Percentiles rank a stretch among this genome's conserved stretches.
phyloP scores from a whole-genome alignment of 2,888 invertebrate genomes.

The Pyrgus malvae region DNA sequence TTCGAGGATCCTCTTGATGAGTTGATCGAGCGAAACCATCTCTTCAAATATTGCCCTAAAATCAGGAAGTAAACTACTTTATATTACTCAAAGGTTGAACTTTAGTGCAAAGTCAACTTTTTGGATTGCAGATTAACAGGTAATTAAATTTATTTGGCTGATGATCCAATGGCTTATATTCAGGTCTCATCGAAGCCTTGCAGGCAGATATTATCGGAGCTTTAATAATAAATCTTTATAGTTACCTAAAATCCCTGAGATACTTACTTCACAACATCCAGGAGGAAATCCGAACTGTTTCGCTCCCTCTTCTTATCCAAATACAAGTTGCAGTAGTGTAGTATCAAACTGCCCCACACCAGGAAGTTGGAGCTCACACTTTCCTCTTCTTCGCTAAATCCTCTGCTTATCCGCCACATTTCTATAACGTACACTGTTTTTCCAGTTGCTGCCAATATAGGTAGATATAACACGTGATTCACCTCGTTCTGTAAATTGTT shows the following conservation, averaged over 20 bases:
- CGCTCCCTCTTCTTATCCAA: conserved; percentile 86
- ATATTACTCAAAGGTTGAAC: neutral
- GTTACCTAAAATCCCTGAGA: too few relatives aligned
- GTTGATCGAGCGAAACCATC: conserved; percentile 90
- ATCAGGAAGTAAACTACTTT: conserved; percentile 29
- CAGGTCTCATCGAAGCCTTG: too few relatives aligned
- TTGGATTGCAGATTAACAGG: too few relatives aligned
- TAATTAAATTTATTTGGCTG: too few relatives aligned
- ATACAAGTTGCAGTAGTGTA: conserved; percentile 87
- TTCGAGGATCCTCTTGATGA: conserved; percentile 92
- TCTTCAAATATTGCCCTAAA: conserved; percentile 93
- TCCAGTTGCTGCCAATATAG: conserved; percentile 84
- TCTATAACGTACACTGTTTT: conserved; percentile 85
- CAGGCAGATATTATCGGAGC: too few relatives aligned
- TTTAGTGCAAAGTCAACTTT: too few relatives aligned
- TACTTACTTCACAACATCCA: conserved; percentile 90
- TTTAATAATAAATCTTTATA: neutral
- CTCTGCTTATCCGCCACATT: conserved; percentile 81
- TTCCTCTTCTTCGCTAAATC: conserved; percentile 86
- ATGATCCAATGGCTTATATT: too few relatives aligned
- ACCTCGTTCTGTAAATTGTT: conserved; percentile 9
- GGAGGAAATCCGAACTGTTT: conserved; percentile 88
- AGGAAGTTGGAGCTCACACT: conserved; percentile 85
- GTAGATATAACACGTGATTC: conserved; percentile 81
- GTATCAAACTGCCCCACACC: conserved; percentile 86